Evolutionary conservation across 1,140 invertebrate genomes (phyloP), one percentile per base, ranked within the genome.

Genomic region (Euura saliciscinereae): DNA sequence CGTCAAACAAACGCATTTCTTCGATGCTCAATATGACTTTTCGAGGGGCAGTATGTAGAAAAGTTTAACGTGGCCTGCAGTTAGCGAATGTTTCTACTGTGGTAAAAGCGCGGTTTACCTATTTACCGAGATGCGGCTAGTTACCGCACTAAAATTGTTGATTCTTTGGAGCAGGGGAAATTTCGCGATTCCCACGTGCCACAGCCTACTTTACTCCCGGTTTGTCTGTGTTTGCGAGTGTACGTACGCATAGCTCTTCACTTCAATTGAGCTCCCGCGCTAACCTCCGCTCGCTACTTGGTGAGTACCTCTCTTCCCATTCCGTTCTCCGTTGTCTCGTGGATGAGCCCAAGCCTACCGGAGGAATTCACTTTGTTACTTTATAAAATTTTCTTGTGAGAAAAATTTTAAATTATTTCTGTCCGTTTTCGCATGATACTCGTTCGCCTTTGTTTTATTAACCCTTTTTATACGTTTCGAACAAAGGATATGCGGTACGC

Each of bases 151-250:
- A 83, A 79, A 76, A 75, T 76, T 69, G 67, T n/a, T 59, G 8
- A n/a, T 59, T 8, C 13, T 74, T 72, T 74, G 78, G 77, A 42
- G 13, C 28, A 28, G 43, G 66, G 66, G 28, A 44, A 67, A 76
- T 79, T 77, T 77, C 76, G 77, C 78, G 79, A 82, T 85, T 86
- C 83, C 84, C 83, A 85, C 84, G 83, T 86, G 80, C 73, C 76
- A 64, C 51, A 59, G 65, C 43, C 70, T 65, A 68, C 72, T 69
- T 51, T 75, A 73, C 43, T 3, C 3, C 66, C 66, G 28, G 10
- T 67, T 11, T 67, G 42, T 28, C 3, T 67, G 10, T 5, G 10
- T 44, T 0, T 44, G 28, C 10, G 28, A 13, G 8, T 28, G 10
- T 67, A 28, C 10, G 10, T 44, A 3, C 10, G 28, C 42, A 28